A percentile compares a stretch with the other conserved stretches of the same genome.
Evolutionary conservation across 1,140 invertebrate genomes (phyloP).

Genomic region (Plodia interpunctella): DNA sequence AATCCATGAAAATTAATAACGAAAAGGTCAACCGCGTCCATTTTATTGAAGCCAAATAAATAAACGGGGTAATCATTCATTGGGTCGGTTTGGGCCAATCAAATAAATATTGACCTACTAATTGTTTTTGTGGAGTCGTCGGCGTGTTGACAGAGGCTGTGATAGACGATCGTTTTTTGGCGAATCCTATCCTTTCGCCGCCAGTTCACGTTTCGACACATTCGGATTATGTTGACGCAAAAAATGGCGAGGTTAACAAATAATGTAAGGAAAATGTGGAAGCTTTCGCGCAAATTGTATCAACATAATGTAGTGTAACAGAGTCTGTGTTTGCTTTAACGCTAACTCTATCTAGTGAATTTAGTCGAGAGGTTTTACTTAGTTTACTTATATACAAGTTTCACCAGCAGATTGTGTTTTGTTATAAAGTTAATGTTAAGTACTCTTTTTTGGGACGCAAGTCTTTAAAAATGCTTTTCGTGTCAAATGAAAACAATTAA

Average conservation of each 20-base stretch:
- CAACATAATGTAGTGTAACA: not conserved
- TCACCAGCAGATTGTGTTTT: not conserved
- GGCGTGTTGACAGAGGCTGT: slow-evolving; percentile 63
- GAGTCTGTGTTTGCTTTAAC: not conserved
- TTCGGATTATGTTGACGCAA: slow-evolving; percentile 30
- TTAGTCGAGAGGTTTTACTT: not conserved
- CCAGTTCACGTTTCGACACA: slow-evolving; percentile 40
- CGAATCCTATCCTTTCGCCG: slow-evolving; percentile 50
- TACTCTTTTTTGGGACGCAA: too few relatives aligned
- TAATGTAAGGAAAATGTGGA: slow-evolving; percentile 3
- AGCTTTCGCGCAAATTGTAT: not conserved
- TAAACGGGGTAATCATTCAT: slow-evolving; percentile 37
- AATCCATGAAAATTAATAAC: slow-evolving; percentile 13
- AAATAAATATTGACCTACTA: slow-evolving; percentile 72
- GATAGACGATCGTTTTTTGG: slow-evolving; percentile 63
- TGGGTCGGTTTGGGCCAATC: slow-evolving; percentile 41
- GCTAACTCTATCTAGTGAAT: not conserved
- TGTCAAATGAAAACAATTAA: too few relatives aligned
- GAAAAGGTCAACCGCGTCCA: slow-evolving; percentile 7
- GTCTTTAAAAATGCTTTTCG: too few relatives aligned
- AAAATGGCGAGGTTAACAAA: slow-evolving; percentile 4
- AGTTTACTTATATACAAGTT: not conserved
- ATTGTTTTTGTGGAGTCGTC: slow-evolving; percentile 70
- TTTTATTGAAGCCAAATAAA: slow-evolving; percentile 22
- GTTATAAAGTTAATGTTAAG: not conserved